Evolutionary conservation across 2,888 invertebrate genomes (phyloP), one percentile per base, ranked within the genome.

Genomic region (Cylindroiulus punctatus): DNA sequence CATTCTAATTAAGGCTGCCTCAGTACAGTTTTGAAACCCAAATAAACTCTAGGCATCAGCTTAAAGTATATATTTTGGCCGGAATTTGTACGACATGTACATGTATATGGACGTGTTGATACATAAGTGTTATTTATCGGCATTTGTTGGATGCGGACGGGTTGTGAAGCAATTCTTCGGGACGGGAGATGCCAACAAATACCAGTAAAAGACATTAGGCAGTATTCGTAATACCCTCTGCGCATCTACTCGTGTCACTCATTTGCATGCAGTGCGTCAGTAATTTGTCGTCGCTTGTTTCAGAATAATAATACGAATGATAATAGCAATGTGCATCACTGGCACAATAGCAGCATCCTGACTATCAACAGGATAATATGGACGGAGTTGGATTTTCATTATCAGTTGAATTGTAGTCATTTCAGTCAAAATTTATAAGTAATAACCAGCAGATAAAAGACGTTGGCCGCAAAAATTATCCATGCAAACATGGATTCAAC

Each of bases 331-430:
- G 76, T 76, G 17, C 30, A n/a, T n/a, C n/a, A n/a, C 30, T 30
- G 76, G 76, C 76, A 26, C 26, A 65, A 65, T 65, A 26, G 65
- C 65, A 65, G 10, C 65, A 76, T 76, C 30, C 10, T 26, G 76
- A 76, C 76, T 76, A 22, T 30, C 22, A 30, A 3, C 3, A 76
- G 76, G 76, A 76, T 76, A 76, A 76, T 14, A 76, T 76, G 76
- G 76, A 76, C 76, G 76, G 76, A 76, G 76, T 76, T 76, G 76
- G 30, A 76, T 76, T 76, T 76, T 76, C 76, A 76, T 30, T 76
- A 76, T 30, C 30, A 30, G 22, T 76, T 7, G 30, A 76, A 76
- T 76, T 76, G 30, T 30, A 30, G 30, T 76, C 30, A 22, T 30
- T 76, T 76, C 76, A 76, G 76, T 30, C 76, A 76, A 14, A 76